Percentiles rank a stretch among this genome's conserved stretches.
phyloP scores from a whole-genome alignment of 2,797 vertebrate species.

The Knipowitschia caucasica region DNA sequence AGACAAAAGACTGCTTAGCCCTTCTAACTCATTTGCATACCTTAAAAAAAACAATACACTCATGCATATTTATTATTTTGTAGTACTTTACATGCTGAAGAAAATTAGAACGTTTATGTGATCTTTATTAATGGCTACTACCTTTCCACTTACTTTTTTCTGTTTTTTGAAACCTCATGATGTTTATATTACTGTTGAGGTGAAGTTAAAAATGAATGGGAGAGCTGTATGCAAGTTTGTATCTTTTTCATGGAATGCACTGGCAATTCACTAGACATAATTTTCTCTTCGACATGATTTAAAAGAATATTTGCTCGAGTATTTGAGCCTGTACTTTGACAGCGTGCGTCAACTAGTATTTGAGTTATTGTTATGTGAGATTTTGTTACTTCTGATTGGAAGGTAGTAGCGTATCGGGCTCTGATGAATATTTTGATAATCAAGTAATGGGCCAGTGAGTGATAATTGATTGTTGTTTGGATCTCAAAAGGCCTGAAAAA shows the following conservation, averaged over 20 bases:
- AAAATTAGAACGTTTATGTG: constrained; percentile 22
- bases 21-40: constrained; percentile 3
- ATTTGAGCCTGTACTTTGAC: too few species aligned
- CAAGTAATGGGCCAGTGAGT: too few species aligned
- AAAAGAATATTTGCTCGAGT: too few species aligned
- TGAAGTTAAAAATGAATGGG: neutral
- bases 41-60: neutral
- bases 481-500: too few species aligned
- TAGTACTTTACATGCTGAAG: constrained; percentile 6
- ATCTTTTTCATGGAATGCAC: neutral
- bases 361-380: too few species aligned
- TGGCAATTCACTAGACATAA: neutral
- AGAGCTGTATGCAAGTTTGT: neutral
- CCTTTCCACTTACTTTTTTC: neutral
- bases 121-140: neutral
- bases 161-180: neutral
- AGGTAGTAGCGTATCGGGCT: too few species aligned
- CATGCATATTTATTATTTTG: neutral
- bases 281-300: neutral
- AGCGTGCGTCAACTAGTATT: too few species aligned
- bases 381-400: too few species aligned
- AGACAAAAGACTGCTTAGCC: neutral
- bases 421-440: too few species aligned
- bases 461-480: too few species aligned
- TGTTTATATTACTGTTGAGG: constrained; percentile 1